Conservation (phyloP, 2,797 vertebrate species). For the Macropodus opercularis region DNA sequence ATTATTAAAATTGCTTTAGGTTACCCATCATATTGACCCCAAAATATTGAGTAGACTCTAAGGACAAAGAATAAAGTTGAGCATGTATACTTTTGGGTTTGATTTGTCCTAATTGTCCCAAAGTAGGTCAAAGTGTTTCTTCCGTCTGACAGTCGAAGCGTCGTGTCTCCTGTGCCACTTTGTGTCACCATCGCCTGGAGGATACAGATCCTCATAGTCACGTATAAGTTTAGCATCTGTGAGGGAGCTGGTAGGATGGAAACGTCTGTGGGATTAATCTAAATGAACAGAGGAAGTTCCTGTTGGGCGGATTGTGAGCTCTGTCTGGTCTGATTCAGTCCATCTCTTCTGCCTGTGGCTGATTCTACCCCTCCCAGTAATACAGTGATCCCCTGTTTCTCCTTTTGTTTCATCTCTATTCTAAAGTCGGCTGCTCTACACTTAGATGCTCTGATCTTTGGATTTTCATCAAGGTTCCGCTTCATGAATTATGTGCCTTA, state of each 20-base stretch:
- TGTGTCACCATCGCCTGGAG: slow-evolving; percentile 36
- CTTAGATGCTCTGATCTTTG: slow-evolving; percentile 80
- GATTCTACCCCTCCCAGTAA: slow-evolving; percentile 70
- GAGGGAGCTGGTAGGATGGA: slow-evolving; percentile 66
- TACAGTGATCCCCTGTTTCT: slow-evolving; percentile 68
- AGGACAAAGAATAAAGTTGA: too few relatives aligned
- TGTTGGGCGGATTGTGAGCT: slow-evolving; percentile 73
- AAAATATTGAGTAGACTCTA: too few relatives aligned
- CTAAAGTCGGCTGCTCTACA: slow-evolving; percentile 70
- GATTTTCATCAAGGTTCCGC: slow-evolving; percentile 82
- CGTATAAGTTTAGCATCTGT: slow-evolving; percentile 69
- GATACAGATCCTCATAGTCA: slow-evolving; percentile 57
- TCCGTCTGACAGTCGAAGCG: slow-evolving; percentile 6
- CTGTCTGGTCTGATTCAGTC: slow-evolving; percentile 76
- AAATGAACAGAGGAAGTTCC: slow-evolving; percentile 79
- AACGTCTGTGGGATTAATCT: slow-evolving; percentile 80
- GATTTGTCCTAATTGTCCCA: slow-evolving; percentile 6
- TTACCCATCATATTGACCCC: too few relatives aligned
- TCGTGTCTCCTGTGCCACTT: slow-evolving; percentile 13
- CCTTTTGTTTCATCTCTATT: slow-evolving; percentile 68
- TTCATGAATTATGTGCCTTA: slow-evolving; percentile 81
- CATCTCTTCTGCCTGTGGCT: slow-evolving; percentile 68
- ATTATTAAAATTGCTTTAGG: too few relatives aligned
- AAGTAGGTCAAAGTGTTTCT: slow-evolving; percentile 7
- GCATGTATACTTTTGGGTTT: too few relatives aligned